Evolutionary conservation across 2,797 vertebrate species (phyloP).

Genomic region (Okamejei kenojei): DNA sequence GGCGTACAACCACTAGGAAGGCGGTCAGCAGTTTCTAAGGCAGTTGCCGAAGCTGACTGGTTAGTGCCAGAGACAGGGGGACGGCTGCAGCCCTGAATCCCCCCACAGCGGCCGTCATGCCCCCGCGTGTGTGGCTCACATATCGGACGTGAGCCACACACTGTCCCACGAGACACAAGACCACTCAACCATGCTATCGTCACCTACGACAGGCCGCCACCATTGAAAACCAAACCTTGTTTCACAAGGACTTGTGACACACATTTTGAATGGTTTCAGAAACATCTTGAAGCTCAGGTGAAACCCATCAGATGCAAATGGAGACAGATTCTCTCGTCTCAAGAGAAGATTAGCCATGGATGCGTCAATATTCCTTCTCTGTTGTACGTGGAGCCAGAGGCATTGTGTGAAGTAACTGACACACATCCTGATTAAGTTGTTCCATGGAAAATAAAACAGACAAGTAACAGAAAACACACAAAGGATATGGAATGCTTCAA

Average conservation of each 20-base stretch:
- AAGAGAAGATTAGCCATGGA: not conserved
- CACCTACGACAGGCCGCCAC: too few species aligned
- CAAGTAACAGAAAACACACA: constrained; percentile 9
- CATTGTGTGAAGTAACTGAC: constrained; percentile 17
- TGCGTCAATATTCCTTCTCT: not conserved
- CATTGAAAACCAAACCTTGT: not conserved
- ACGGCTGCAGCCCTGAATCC: too few species aligned
- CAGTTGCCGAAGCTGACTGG: too few species aligned
- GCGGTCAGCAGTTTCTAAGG: too few species aligned
- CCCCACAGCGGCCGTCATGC: too few species aligned
- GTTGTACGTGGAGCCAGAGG: not conserved
- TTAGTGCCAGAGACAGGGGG: too few species aligned
- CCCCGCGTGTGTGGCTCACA: too few species aligned
- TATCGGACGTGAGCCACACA: too few species aligned
- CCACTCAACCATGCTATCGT: too few species aligned
- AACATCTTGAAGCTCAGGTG: not conserved
- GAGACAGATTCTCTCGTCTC: not conserved
- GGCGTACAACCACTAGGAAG: too few species aligned
- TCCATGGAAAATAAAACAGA: not conserved
- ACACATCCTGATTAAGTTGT: not conserved
- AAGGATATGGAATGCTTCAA: not conserved
- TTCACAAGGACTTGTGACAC: not conserved
- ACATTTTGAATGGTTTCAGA: not conserved
- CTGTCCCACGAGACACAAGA: too few species aligned
- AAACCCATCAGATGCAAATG: too few species aligned